phyloP scores from a whole-genome alignment of 92 coral and sea anemone species.

The Palythoa grandis region DNA sequence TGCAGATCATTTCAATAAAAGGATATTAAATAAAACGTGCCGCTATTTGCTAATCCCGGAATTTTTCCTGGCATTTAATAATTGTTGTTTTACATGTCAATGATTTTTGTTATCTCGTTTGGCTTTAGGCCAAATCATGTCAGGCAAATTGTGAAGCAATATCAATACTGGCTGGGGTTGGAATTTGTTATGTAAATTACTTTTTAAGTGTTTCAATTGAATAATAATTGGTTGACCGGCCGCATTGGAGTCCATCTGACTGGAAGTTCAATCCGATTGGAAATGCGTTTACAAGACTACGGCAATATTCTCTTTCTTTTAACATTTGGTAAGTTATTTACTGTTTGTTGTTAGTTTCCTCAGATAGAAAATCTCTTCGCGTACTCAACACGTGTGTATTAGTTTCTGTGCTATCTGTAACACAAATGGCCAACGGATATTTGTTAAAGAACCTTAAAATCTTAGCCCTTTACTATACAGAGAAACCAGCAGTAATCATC shows the following conservation, averaged over 20 bases:
- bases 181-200: conserved; percentile 14
- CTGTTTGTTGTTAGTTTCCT: background rate
- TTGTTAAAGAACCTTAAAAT: background rate
- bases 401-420: background rate
- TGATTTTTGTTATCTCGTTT: no score
- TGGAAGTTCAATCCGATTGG: background rate
- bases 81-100: no score
- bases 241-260: background rate
- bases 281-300: background rate
- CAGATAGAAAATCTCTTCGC: background rate
- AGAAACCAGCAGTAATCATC: background rate
- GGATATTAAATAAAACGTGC: no score
- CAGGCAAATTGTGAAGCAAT: background rate
- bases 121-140: no score
- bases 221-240: background rate
- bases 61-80: no score
- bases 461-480: no score
- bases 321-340: conserved; percentile 3
- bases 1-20: no score
- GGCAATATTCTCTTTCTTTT: background rate
- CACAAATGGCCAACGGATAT: background rate
- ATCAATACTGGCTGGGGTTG: background rate
- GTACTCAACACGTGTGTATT: background rate
- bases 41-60: no score
- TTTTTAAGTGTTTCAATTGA: background rate